These are phyloP conservation scores for Drosophila parthenogenetica DNA, from an alignment of 2,888 invertebrate genomes.

Conservation along the genomic window DNA sequence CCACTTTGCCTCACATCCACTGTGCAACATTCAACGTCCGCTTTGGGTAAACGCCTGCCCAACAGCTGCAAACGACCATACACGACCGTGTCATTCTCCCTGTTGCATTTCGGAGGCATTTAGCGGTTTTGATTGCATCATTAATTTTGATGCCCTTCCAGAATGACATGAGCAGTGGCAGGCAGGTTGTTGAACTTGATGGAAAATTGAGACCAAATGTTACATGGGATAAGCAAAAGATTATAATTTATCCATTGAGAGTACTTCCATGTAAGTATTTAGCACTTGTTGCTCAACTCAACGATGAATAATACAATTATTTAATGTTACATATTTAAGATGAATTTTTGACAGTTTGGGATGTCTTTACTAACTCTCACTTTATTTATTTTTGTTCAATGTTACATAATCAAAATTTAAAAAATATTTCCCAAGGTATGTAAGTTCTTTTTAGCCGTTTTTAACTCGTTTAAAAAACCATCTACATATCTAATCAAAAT, in stretches of 20 bases:
- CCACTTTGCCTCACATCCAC: slow-evolving; percentile 12
- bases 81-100: slow-evolving; percentile 25
- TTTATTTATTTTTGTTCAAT: too few relatives aligned
- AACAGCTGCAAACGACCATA: slow-evolving; percentile 2
- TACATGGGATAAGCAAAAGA: background rate
- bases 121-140: slow-evolving; percentile 76
- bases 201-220: slow-evolving; percentile 2
- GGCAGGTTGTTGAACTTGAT: slow-evolving; percentile 44
- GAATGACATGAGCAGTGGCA: slow-evolving; percentile 17
- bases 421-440: too few relatives aligned
- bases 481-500: too few relatives aligned
- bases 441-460: too few relatives aligned
- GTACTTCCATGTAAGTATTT: background rate
- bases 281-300: background rate
- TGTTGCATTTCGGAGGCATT: slow-evolving; percentile 68
- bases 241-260: background rate
- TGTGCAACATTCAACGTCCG: slow-evolving; percentile 13
- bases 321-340: too few relatives aligned
- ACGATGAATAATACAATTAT: background rate
- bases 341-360: too few relatives aligned
- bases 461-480: too few relatives aligned
- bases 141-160: slow-evolving; percentile 72
- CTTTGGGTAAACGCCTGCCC: slow-evolving; percentile 48
- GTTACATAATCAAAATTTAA: too few relatives aligned
- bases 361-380: too few relatives aligned